Evolutionary conservation across 1,140 invertebrate genomes (phyloP).

Genomic region (Megalonaias nervosa): DNA sequence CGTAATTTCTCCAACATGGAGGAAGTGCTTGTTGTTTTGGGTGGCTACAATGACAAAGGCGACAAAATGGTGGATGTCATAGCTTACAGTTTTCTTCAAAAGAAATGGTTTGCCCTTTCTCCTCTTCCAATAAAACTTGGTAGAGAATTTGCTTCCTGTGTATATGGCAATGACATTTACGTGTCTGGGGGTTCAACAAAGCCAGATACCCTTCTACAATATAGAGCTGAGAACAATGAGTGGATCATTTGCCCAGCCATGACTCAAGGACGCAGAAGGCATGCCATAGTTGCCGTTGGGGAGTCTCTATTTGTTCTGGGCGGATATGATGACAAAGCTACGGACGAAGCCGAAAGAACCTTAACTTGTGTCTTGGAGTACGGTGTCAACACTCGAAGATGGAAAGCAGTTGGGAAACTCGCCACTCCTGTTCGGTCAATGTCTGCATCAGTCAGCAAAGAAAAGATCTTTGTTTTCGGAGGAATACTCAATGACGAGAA

Average conservation of each 20-base stretch:
- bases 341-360: slow-evolving; percentile 42
- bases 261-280: slow-evolving; percentile 47
- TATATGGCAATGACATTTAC: slow-evolving; percentile 59
- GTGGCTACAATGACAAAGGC: slow-evolving; percentile 49
- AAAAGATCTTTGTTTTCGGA: slow-evolving; percentile 55
- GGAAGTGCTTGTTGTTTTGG: slow-evolving; percentile 55
- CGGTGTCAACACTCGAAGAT: slow-evolving; percentile 41
- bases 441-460: slow-evolving; percentile 51
- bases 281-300: slow-evolving; percentile 54
- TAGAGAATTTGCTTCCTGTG: slow-evolving; percentile 53
- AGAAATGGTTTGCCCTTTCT: slow-evolving; percentile 53
- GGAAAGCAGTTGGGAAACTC: slow-evolving; percentile 43
- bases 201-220: slow-evolving; percentile 51
- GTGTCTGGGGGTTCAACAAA: slow-evolving; percentile 59
- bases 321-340: slow-evolving; percentile 54
- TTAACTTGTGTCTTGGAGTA: slow-evolving; percentile 46
- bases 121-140: slow-evolving; percentile 52
- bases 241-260: slow-evolving; percentile 50
- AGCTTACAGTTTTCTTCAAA: slow-evolving; percentile 52
- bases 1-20: slow-evolving; percentile 52
- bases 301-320: slow-evolving; percentile 50
- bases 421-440: slow-evolving; percentile 45
- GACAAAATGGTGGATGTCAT: slow-evolving; percentile 54
- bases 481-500: slow-evolving; percentile 49
- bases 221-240: slow-evolving; percentile 55